These are phyloP conservation scores for Vanacampus margaritifer DNA, from an alignment of 2,113 vertebrate genomes.

Conservation along the genomic window DNA sequence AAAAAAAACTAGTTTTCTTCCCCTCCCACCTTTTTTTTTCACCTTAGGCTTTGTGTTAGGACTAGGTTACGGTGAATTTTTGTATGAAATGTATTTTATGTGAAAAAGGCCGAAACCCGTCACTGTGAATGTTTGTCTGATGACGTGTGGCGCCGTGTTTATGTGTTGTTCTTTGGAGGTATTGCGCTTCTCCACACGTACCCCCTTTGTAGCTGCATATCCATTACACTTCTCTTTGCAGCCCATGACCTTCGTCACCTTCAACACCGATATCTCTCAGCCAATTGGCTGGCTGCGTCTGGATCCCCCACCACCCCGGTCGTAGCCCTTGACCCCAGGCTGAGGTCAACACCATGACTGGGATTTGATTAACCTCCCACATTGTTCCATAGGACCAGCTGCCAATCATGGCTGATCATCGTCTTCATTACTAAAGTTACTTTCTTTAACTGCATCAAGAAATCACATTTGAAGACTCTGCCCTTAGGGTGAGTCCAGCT, in stretches of 20 bases:
- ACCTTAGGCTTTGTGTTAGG: too few species aligned
- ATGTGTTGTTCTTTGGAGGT: constrained; percentile 3
- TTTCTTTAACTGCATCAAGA: not conserved
- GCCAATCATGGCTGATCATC: constrained; percentile 51
- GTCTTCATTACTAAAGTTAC: not conserved
- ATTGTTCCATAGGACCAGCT: constrained; percentile 52
- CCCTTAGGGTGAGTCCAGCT: constrained; percentile 14
- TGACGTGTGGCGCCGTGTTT: not conserved
- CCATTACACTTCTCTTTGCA: constrained; percentile 43
- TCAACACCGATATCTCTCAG: constrained; percentile 38
- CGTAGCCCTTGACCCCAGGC: constrained; percentile 55
- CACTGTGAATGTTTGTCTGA: not conserved
- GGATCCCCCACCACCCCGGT: constrained; percentile 43
- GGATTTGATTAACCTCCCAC: constrained; percentile 66
- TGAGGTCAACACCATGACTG: constrained; percentile 64
- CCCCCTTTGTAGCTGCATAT: constrained; percentile 44
- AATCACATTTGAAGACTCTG: not conserved
- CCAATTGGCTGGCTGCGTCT: constrained; percentile 50
- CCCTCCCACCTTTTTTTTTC: too few species aligned
- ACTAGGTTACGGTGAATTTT: too few species aligned
- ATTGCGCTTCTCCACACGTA: constrained; percentile 22
- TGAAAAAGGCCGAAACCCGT: not conserved
- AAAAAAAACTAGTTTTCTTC: too few species aligned
- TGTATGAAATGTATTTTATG: not conserved
- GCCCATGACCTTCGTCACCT: constrained; percentile 46